Percentiles rank a stretch among this genome's conserved stretches.
These are phyloP conservation scores for Nesogale talazaci DNA, from an alignment of 2,113 vertebrate genomes.

Conservation along the genomic window DNA sequence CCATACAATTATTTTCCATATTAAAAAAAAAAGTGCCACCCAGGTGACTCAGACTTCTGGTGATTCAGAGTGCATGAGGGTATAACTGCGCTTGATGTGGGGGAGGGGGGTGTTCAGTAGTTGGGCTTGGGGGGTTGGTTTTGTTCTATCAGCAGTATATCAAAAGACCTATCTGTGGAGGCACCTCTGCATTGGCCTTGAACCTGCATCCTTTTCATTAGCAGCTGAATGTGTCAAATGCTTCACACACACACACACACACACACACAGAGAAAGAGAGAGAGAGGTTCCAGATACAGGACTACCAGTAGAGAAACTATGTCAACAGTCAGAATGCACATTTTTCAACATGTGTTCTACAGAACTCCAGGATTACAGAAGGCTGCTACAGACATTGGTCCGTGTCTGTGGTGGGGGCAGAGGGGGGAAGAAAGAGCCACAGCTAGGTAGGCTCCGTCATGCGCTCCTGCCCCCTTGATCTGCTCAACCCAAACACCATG, in stretches of 20 bases:
- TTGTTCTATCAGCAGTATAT: background rate
- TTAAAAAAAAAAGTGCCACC: background rate
- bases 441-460: background rate
- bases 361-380: background rate
- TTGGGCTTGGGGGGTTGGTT: background rate
- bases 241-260: no score
- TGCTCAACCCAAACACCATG: background rate
- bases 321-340: background rate
- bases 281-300: background rate
- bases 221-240: background rate
- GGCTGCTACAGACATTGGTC: background rate
- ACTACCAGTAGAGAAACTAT: background rate
- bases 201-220: background rate
- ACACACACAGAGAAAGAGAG: no score
- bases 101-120: background rate
- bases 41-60: background rate
- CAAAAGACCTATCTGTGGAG: background rate
- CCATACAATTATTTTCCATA: background rate
- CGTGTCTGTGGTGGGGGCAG: background rate
- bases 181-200: background rate
- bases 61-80: no score
- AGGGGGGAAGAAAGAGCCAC: background rate
- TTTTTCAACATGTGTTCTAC: constrained; percentile 2
- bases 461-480: background rate
- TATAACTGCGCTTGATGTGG: background rate